Evolutionary conservation across 2,113 vertebrate species (phyloP), one percentile per base, ranked within the genome.

Genomic region (Sturnira hondurensis): DNA sequence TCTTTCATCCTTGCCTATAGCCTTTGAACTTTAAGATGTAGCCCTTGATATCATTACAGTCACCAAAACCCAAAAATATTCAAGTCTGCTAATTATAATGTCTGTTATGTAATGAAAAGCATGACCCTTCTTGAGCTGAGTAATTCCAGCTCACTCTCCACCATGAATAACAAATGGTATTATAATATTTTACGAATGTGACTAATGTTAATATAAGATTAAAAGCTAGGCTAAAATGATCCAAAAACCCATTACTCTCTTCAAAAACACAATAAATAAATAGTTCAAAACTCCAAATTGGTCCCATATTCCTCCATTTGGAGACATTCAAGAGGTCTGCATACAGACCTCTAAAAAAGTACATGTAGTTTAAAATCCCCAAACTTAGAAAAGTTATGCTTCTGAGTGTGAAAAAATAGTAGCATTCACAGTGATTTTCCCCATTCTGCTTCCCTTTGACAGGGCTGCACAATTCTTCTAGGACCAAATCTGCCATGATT

Each of bases 371-470:
- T 80, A 84, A 93, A 92, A 93, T 26, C 45, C 65, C 68, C 76
- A 94, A 93, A 83, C 80, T 86, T 95, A 45, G 86, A 90, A 90
- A 87, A 86, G 65, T 54, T 65, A 43, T 86, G 22, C 70, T 81
- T 94, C 50, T 87, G 68, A 81, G 33, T 84, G 11, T 70, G 28
- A 90, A 93, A 88, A 94, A 74, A 76, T 84, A 93, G 56, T 61
- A 89, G 17, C 26, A 58, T 58, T 58, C 31, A 28, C 83, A 94
- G 56, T 73, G 19, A 33, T 50, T 78, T 68, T 61, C 19, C 63
- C 54, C 54, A 45, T 54, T 80, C 71, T 43, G 43, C 70, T 58
- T 91, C 36, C 24, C 24, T 67, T 38, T 86, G 91, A 94, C 76
- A 73, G 20, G 47, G 31, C 22, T 85, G 78, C 74, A 36, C 19